A percentile compares a stretch with the other conserved stretches of the same genome.
phyloP scores from a whole-genome alignment of 2,113 vertebrate species.

The Cryptomyrus ogoouensis region DNA sequence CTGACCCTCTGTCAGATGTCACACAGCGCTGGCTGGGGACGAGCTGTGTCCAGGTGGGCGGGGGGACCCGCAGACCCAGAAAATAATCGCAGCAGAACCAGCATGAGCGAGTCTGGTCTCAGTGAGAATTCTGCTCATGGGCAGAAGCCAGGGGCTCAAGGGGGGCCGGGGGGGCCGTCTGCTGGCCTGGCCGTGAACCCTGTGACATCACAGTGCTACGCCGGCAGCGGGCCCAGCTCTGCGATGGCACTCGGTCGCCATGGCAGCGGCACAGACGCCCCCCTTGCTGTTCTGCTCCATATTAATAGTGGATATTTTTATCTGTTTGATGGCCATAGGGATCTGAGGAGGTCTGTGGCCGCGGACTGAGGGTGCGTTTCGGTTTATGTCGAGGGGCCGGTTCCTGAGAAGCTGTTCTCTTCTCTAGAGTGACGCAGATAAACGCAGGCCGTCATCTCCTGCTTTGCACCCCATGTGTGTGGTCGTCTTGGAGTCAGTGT shows the following conservation, averaged over 20 bases:
- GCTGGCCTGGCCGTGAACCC: conserved; percentile 39
- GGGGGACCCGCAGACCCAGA: background rate
- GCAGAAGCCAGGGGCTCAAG: background rate
- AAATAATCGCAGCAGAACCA: background rate
- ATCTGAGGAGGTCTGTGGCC: background rate
- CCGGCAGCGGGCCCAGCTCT: conserved; percentile 30
- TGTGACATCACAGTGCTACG: conserved; percentile 38
- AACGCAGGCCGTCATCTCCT: background rate
- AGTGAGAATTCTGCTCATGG: background rate
- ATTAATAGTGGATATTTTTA: conserved; percentile 57
- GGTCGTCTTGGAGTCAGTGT: background rate
- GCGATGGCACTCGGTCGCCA: conserved; percentile 45
- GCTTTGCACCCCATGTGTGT: background rate
- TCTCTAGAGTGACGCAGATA: background rate
- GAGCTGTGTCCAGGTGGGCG: background rate
- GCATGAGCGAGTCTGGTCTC: background rate
- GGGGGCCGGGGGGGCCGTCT: conserved; percentile 5
- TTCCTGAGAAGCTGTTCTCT: background rate
- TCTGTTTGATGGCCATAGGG: conserved; percentile 45
- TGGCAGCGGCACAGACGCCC: conserved; percentile 47
- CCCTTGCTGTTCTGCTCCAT: conserved; percentile 48
- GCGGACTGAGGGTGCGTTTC: background rate
- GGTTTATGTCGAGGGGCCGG: background rate
- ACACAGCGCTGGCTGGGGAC: background rate
- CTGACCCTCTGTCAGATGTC: background rate